Percentiles rank a stretch among this genome's conserved stretches.
Conservation (phyloP, 1,140 invertebrate genomes). For the Cryptotermes secundus region DNA sequence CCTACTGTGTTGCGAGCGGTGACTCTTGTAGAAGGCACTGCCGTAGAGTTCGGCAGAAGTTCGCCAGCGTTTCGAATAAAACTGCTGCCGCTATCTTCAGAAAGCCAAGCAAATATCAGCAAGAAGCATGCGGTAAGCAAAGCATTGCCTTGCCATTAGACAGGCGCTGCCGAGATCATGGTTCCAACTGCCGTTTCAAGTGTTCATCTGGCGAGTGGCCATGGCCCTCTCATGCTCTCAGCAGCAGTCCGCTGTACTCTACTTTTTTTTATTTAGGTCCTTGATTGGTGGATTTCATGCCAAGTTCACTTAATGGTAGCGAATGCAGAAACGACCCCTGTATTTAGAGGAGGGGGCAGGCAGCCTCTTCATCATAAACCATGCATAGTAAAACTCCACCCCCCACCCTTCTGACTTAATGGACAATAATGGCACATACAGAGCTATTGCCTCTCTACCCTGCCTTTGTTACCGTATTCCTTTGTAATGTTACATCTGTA, state of each 20-base stretch:
- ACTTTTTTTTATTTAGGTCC: not conserved
- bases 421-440: constrained; percentile 1
- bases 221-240: not conserved
- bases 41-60: too few relatives aligned
- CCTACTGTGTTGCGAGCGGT: too few relatives aligned
- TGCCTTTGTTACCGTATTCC: not conserved
- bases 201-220: not conserved
- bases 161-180: too few relatives aligned
- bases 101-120: too few relatives aligned
- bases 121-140: too few relatives aligned
- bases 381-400: not conserved
- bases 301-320: constrained; percentile 9
- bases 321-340: constrained; percentile 12
- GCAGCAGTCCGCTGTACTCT: not conserved
- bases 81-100: too few relatives aligned
- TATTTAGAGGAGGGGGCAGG: not conserved
- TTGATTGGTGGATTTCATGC: constrained; percentile 16
- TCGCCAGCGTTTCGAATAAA: too few relatives aligned
- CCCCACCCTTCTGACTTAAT: not conserved
- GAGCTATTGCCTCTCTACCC: not conserved
- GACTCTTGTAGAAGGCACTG: too few relatives aligned
- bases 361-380: constrained; percentile 7
- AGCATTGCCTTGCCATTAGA: too few relatives aligned
- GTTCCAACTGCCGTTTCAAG: too few relatives aligned
- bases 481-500: constrained; percentile 17